These are phyloP conservation scores for Agrotis segetum DNA, from an alignment of 2,888 invertebrate genomes.

Conservation along the genomic window DNA sequence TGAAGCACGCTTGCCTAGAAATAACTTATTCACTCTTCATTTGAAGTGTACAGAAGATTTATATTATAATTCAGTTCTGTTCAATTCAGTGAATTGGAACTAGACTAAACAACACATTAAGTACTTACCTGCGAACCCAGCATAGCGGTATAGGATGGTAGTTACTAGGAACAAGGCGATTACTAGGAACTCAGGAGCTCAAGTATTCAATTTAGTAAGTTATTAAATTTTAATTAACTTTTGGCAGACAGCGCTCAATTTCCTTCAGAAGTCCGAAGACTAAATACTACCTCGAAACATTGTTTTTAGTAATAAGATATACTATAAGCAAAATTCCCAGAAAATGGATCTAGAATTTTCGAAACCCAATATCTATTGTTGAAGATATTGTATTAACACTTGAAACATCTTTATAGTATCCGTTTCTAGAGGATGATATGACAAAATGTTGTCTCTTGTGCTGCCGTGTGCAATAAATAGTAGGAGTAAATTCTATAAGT, in stretches of 20 bases:
- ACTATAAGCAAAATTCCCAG: neutral
- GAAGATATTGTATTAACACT: neutral
- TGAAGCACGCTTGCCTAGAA: too few species aligned
- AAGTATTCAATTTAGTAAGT: neutral
- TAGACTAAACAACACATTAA: too few species aligned
- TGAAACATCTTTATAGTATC: neutral
- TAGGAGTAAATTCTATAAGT: neutral
- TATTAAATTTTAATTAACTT: constrained; percentile 1
- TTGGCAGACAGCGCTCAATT: neutral
- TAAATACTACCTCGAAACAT: constrained; percentile 1
- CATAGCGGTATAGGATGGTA: too few species aligned
- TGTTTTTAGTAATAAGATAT: neutral
- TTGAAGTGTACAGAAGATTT: too few species aligned
- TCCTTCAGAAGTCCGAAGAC: neutral
- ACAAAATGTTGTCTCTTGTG: neutral
- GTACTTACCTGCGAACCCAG: too few species aligned
- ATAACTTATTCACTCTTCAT: too few species aligned
- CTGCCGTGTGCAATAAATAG: neutral
- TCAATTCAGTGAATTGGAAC: too few species aligned
- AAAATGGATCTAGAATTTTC: constrained; percentile 2
- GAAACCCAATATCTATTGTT: neutral
- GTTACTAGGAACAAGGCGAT: too few species aligned
- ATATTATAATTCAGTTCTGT: too few species aligned
- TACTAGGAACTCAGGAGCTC: too few species aligned
- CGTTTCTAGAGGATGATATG: neutral